Percentiles rank a stretch among this genome's conserved stretches.
Evolutionary conservation across 2,113 vertebrate genomes (phyloP).

Genomic region (Steatornis caripensis): DNA sequence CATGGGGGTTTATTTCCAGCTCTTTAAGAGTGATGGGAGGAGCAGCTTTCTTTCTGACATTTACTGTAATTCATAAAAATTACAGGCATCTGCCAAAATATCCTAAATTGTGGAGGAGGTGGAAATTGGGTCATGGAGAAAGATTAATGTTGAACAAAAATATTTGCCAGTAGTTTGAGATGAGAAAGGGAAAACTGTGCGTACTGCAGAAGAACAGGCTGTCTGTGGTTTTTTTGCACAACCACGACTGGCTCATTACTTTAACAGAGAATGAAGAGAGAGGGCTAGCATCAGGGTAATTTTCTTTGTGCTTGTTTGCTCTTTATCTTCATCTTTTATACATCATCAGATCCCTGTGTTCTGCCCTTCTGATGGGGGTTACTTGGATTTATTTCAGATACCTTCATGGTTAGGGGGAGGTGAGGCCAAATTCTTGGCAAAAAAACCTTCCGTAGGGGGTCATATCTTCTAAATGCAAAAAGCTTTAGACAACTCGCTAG

Average conservation of each 20-base stretch:
- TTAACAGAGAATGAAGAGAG: background rate
- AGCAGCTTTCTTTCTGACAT: slow-evolving; percentile 27
- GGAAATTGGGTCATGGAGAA: slow-evolving; percentile 36
- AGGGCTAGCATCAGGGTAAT: background rate
- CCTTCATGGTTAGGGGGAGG: background rate
- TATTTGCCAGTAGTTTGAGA: slow-evolving; percentile 30
- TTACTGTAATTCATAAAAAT: slow-evolving; percentile 62
- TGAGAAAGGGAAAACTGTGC: background rate
- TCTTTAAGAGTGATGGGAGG: background rate
- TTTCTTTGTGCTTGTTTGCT: background rate
- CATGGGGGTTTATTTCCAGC: background rate
- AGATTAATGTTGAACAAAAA: slow-evolving; percentile 19
- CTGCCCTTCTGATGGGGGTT: background rate
- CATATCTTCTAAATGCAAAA: background rate
- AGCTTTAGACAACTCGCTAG: background rate
- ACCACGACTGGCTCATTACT: background rate
- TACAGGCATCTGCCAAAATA: slow-evolving; percentile 45
- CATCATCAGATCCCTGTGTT: rapidly evolving
- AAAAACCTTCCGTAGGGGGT: background rate
- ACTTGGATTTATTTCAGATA: background rate
- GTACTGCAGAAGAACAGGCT: background rate
- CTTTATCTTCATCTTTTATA: background rate
- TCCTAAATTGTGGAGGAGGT: slow-evolving; percentile 33
- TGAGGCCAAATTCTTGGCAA: background rate
- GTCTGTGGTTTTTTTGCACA: background rate